Percentiles rank a stretch among this genome's conserved stretches.
phyloP scores from a whole-genome alignment of 2,888 invertebrate species.

The Marronus borbonicus region DNA sequence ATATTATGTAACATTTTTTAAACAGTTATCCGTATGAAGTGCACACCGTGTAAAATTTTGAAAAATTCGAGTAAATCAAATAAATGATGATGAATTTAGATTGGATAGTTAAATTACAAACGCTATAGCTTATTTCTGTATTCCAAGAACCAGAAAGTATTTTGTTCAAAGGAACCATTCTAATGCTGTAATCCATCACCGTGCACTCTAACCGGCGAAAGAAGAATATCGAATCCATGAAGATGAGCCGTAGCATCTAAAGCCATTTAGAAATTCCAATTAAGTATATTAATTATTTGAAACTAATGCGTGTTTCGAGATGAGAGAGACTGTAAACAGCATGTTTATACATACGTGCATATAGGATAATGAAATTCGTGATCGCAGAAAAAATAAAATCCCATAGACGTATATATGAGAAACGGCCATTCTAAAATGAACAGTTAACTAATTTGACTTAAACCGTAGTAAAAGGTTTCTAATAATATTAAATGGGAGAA shows the following conservation, averaged over 20 bases:
- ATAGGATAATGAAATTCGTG: conserved; percentile 40
- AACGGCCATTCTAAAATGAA: conserved; percentile 43
- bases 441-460: conserved; percentile 45
- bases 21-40: too few relatives aligned
- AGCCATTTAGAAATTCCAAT: conserved; percentile 37
- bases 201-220: conserved; percentile 4
- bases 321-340: conserved; percentile 27
- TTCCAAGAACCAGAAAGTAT: conserved; percentile 6
- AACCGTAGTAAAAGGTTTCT: conserved; percentile 40
- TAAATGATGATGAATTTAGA: conserved; percentile 2
- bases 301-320: conserved; percentile 40
- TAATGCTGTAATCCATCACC: conserved; percentile 26
- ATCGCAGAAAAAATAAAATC: conserved; percentile 41
- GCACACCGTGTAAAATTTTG: not conserved
- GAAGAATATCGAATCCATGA: conserved; percentile 25
- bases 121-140: not conserved
- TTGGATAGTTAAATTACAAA: conserved; percentile 1
- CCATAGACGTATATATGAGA: conserved; percentile 15
- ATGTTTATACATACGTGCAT: conserved; percentile 10
- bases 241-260: conserved; percentile 29
- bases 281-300: conserved; percentile 43
- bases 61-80: not conserved
- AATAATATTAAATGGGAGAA: conserved; percentile 34
- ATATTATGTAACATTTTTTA: too few relatives aligned
- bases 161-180: not conserved